These are phyloP conservation scores for Montipora capitata DNA, from an alignment of 92 coral and sea anemone genomes.

Conservation along the genomic window DNA sequence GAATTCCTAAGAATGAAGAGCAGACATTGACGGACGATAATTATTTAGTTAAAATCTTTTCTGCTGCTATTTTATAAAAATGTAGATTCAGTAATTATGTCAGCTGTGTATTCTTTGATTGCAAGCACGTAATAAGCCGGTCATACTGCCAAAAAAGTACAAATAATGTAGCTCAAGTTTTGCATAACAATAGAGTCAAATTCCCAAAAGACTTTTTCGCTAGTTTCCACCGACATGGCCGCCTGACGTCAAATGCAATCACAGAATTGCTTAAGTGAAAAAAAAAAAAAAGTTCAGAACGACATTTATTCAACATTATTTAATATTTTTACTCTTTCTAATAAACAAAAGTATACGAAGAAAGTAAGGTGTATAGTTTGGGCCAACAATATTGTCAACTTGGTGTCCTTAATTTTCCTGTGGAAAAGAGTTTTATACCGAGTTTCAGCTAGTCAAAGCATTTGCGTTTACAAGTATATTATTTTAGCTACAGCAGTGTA, in stretches of 20 bases:
- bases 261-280: too few relatives aligned
- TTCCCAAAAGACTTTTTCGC: too few relatives aligned
- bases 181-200: too few relatives aligned
- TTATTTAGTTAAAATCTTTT: neutral
- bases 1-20: constrained; percentile 3
- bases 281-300: constrained; percentile 28
- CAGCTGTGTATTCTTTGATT: neutral
- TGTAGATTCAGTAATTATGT: neutral
- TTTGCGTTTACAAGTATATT: neutral
- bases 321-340: constrained; percentile 19
- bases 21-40: neutral
- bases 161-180: too few relatives aligned
- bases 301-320: constrained; percentile 29
- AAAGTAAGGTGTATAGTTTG: neutral
- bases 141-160: too few relatives aligned
- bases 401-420: constrained; percentile 5
- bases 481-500: neutral
- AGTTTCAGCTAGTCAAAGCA: neutral
- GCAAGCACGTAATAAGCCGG: too few relatives aligned
- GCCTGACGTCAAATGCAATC: too few relatives aligned
- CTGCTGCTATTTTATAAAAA: constrained; percentile 28
- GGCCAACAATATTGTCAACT: neutral
- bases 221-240: too few relatives aligned
- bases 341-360: neutral
- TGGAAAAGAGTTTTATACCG: neutral